Evolutionary conservation across 64 coral and sea anemone genomes (phyloP).

Genomic region (Anthopleura sola): DNA sequence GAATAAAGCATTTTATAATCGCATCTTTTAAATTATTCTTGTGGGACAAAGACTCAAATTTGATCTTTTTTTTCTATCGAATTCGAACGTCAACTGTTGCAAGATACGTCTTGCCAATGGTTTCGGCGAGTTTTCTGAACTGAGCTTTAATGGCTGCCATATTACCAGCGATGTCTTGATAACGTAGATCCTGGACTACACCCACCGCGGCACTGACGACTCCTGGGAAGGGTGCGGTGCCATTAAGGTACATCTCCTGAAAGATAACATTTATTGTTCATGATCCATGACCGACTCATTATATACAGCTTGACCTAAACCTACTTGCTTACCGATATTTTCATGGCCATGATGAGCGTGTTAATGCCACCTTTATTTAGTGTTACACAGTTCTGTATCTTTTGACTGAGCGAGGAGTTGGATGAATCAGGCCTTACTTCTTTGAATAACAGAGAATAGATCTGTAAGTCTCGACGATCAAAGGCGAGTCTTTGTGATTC

Average conservation of each 20-base stretch:
- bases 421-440: neutral
- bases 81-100: neutral
- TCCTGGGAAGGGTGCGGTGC: constrained; percentile 6
- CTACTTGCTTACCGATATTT: constrained; percentile 28
- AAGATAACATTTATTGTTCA: neutral
- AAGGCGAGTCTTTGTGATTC: constrained; percentile 33
- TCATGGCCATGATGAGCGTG: constrained; percentile 9
- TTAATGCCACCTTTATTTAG: neutral
- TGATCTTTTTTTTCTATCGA: too few species aligned
- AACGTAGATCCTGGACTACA: neutral
- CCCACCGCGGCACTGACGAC: neutral
- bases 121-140: constrained; percentile 33
- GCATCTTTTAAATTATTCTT: too few species aligned
- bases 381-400: neutral
- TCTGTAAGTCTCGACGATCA: constrained; percentile 34
- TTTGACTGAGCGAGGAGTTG: neutral
- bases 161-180: constrained; percentile 27
- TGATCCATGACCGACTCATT: too few species aligned
- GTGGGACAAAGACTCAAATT: too few species aligned
- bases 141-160: constrained; percentile 37
- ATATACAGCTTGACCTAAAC: too few species aligned
- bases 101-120: neutral
- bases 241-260: constrained; percentile 41
- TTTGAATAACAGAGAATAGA: constrained; percentile 47
- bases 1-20: too few species aligned